Evolutionary conservation across 1,140 invertebrate genomes (phyloP).

Genomic region (Cydia strobilella): DNA sequence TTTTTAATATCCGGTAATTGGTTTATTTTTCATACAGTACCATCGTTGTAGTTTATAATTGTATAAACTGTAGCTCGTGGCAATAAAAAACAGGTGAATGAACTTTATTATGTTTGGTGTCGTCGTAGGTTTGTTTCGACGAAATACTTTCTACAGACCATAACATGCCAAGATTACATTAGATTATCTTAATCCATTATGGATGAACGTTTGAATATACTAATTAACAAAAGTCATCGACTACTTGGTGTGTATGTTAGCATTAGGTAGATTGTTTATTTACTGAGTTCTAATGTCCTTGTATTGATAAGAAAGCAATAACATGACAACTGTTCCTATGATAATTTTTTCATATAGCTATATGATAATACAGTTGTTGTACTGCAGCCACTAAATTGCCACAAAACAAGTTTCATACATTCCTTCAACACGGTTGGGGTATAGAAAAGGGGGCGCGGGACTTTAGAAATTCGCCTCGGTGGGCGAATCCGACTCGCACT

Average conservation of each 20-base stretch:
- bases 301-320: not conserved
- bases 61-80: not conserved
- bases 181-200: not conserved
- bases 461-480: too few relatives aligned
- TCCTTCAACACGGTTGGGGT: not conserved
- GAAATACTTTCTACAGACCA: conserved; percentile 23
- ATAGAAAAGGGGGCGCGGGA: too few relatives aligned
- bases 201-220: not conserved
- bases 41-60: not conserved
- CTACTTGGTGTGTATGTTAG: not conserved
- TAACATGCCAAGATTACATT: not conserved
- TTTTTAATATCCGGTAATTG: not conserved
- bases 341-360: not conserved
- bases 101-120: conserved; percentile 35
- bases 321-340: not conserved
- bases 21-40: not conserved
- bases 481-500: too few relatives aligned
- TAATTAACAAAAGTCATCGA: not conserved
- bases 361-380: too few relatives aligned
- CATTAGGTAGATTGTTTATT: conserved; percentile 1
- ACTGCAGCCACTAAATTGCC: too few relatives aligned
- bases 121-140: conserved; percentile 26
- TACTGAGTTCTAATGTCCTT: not conserved
- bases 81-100: conserved; percentile 42
- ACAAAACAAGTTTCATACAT: not conserved